Evolutionary conservation across 2,888 invertebrate species (phyloP).

Genomic region (Spodoptera littoralis): DNA sequence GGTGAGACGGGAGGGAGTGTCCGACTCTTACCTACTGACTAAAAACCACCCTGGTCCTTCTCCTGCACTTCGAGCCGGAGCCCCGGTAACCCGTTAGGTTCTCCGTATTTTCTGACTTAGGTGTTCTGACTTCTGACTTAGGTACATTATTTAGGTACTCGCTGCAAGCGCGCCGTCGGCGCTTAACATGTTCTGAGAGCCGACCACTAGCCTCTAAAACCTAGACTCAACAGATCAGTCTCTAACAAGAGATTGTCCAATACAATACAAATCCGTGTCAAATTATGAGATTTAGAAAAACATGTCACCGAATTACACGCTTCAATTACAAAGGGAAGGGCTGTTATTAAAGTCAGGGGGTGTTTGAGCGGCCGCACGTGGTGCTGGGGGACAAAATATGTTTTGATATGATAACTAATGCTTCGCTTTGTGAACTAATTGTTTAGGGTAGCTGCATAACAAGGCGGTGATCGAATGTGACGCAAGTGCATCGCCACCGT

Average conservation of each 20-base stretch:
- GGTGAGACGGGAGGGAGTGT: no score
- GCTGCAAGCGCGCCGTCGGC: no score
- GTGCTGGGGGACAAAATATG: slow-evolving; percentile 74
- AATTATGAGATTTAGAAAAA: slow-evolving; percentile 86
- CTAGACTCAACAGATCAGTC: slow-evolving; percentile 18
- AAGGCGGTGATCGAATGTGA: slow-evolving; percentile 15
- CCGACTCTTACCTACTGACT: no score
- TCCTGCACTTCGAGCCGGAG: no score
- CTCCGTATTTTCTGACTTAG: no score
- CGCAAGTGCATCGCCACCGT: slow-evolving; percentile 45
- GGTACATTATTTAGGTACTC: no score
- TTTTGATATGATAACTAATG: slow-evolving; percentile 83
- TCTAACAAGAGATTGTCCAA: slow-evolving; percentile 54
- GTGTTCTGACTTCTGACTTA: no score
- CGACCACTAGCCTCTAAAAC: background rate
- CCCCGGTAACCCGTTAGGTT: no score
- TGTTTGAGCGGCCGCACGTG: slow-evolving; percentile 71
- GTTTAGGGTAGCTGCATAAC: slow-evolving; percentile 57
- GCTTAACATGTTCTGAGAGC: no score
- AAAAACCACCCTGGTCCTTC: no score
- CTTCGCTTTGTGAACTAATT: slow-evolving; percentile 72
- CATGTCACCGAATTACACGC: slow-evolving; percentile 86
- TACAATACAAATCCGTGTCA: slow-evolving; percentile 71
- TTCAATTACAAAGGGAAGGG: slow-evolving; percentile 76
- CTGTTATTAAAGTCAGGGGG: slow-evolving; percentile 57